Base-by-base conservation (phyloP, 2,113 vertebrate genomes). In the Heteronetta atricapilla region DNA sequence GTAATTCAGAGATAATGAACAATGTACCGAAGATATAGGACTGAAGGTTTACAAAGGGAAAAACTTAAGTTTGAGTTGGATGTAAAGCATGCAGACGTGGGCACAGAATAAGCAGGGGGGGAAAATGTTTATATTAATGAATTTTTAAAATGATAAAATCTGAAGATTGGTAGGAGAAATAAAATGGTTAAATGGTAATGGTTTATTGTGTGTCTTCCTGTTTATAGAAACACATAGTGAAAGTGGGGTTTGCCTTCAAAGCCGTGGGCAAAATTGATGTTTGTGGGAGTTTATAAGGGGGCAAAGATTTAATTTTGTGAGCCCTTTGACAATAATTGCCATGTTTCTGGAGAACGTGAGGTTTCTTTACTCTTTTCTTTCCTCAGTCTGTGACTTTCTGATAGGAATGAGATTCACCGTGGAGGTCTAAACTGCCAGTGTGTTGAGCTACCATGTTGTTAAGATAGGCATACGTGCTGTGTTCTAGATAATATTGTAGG, bases 401-500 rank as follows among this genome's bases (percentile, higher is more conserved):
- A 20, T 15, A 6, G 0, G 5, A 46, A 11, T 2, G 1, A 44
- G 56, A 28, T 11, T 20, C 2, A 3, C 62, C 9, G 14, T 6
- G 22, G 17, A 44, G n/a, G 26, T 28, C 13, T 38, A 58, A 56
- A 12, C 25, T 44, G 63, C 26, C 6, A 11, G 33, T 23, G 20
- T n/a, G 22, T 21, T 12, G 42, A 44, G 29, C 8, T 18, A 19
- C 66, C 40, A 12, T 5, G 1, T 6, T 19, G 26, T 34, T 16
- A 9, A 10, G 58, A 28, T 0, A 4, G 21, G n/a, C 29, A 11
- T 1, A 0, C 7, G 0, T 11, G 10, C 40, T 14, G 50, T 16
- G 6, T 2, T 1, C 20, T 20, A 13, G 44, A 14, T 14, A 17
- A 3, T 11, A 15, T 5, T 13, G 10, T 3, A 17, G 11, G 13